phyloP scores from a whole-genome alignment of 64 coral and sea anemone genomes.

The Montipora efflorescens region DNA sequence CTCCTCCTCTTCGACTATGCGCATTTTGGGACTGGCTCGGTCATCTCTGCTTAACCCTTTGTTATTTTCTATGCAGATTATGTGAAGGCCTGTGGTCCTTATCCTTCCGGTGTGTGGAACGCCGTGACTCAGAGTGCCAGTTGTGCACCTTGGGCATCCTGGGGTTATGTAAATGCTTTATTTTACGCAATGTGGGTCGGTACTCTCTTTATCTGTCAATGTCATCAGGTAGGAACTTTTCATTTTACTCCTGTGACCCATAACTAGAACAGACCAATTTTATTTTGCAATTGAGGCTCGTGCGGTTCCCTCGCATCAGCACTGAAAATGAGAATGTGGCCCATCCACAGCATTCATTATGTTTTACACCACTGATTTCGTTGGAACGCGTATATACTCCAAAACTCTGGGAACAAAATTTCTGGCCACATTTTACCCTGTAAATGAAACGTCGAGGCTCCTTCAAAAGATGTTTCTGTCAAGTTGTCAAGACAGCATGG shows the following conservation, averaged over 20 bases:
- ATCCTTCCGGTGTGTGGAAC: conserved; percentile 66
- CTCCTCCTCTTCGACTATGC: no score
- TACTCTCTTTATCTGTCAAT: conserved; percentile 79
- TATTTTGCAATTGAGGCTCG: no score
- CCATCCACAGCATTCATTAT: no score
- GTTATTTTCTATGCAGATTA: conserved; percentile 43
- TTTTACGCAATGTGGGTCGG: conserved; percentile 88
- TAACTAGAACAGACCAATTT: neutral
- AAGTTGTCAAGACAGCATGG: no score
- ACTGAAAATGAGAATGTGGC: no score
- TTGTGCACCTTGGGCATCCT: conserved; percentile 86
- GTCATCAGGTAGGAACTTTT: conserved; percentile 75
- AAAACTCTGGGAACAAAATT: no score
- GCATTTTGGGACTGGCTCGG: neutral
- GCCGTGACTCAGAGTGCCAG: conserved; percentile 50
- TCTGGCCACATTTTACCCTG: no score
- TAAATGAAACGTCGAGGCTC: no score
- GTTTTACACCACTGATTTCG: no score
- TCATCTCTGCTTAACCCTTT: neutral
- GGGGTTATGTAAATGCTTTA: conserved; percentile 83
- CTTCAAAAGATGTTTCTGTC: no score
- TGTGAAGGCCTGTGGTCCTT: conserved; percentile 60
- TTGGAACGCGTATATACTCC: no score
- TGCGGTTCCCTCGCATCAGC: no score
- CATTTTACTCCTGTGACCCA: neutral